Conservation (phyloP, 2,888 invertebrate species). For the Mechanitis mazaeus region DNA sequence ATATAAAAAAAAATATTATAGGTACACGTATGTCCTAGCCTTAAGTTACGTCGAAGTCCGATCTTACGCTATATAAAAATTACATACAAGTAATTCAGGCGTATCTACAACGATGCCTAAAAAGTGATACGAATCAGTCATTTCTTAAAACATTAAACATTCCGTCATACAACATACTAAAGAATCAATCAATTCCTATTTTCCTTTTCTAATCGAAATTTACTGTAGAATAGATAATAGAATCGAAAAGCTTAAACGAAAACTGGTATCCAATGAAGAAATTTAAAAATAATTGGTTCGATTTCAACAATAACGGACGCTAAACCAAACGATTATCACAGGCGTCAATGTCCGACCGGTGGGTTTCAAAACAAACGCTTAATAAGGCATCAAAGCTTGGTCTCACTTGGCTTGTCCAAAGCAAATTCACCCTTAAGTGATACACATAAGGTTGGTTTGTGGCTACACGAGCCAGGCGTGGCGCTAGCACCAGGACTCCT, state of each 20-base stretch:
- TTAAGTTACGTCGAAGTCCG: constrained; percentile 36
- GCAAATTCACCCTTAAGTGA: constrained; percentile 35
- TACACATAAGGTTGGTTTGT: constrained; percentile 36
- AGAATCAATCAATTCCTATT: background rate
- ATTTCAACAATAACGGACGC: constrained; percentile 7
- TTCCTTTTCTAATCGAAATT: too few species aligned
- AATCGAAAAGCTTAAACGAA: background rate
- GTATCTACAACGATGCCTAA: constrained; percentile 60
- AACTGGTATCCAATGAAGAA: constrained; percentile 7
- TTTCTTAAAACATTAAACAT: constrained; percentile 59
- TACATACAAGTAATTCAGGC: constrained; percentile 59
- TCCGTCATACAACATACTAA: constrained; percentile 12
- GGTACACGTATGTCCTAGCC: constrained; percentile 36
- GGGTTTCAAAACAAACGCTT: constrained; percentile 43
- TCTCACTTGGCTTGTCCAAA: constrained; percentile 33
- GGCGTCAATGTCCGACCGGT: constrained; percentile 40
- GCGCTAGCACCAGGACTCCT: constrained; percentile 89
- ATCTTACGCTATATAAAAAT: constrained; percentile 46
- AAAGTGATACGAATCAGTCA: constrained; percentile 65
- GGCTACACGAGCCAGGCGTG: constrained; percentile 72
- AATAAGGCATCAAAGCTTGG: constrained; percentile 58
- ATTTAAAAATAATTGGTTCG: background rate
- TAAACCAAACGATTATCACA: constrained; percentile 42
- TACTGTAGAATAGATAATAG: too few species aligned
- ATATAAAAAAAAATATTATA: constrained; percentile 26